Evolutionary conservation across 2,888 invertebrate genomes (phyloP), one percentile per base, ranked within the genome.

Genomic region (Aporophyla lueneburgensis): DNA sequence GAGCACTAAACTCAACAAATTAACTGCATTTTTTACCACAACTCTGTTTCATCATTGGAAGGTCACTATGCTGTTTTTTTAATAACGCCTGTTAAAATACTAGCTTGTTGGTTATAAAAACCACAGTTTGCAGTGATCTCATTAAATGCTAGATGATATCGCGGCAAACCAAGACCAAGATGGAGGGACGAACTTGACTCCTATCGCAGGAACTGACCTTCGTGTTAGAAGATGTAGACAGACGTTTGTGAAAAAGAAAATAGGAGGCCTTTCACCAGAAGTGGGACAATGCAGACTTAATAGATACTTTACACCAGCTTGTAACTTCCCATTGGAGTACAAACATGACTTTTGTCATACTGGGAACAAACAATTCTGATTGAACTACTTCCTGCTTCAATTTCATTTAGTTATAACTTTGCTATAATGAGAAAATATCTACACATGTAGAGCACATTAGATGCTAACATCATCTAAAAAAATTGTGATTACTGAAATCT

Each of bases 401-500:
- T 59, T 51, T n/a, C 21, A 59, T 71, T 40, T n/a, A 46, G 51
- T 54, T 51, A 33, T 24, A 16, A 33, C 10, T 74, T 16, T 10
- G 7, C 21, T 66, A 46, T 58, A 49, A 54, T 54, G 7, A 40
- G 5, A 40, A 68, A 16, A 56, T 56, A 40, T 46, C 2, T n/a
- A 65, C 9, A n/a, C 10, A 27, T 27, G 49, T 14, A 19, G 16
- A 74, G 16, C 27, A 2, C 49, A 68, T 16, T 46, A 78, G 33
- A 33, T 33, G 33, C 33, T 43, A 71, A 72, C 61, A 73, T 43
- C 46, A 65, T 59, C 21, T 71, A 63, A 72, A 62, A 43, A 12
- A 71, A 33, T 7, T 59, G 72, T 76, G 70, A 72, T 79, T 53
- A 67, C 54, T 61, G 24, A 24, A 79, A 81, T 68, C 54, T 24